Evolutionary conservation across 2,888 invertebrate species (phyloP), one percentile per base, ranked within the genome.

Genomic region (Polyommatus iphigenia): DNA sequence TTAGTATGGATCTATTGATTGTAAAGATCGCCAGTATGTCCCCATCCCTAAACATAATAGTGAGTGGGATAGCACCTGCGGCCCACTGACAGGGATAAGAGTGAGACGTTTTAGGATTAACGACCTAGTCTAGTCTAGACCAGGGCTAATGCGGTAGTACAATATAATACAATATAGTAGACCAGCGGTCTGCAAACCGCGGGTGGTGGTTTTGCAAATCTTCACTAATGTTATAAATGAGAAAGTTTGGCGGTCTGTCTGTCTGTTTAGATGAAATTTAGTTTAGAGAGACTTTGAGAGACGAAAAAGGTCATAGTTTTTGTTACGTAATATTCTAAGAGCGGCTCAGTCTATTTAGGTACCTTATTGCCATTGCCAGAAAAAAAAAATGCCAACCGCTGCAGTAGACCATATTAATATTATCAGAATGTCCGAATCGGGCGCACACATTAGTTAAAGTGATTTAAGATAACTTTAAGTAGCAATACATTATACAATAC

Each of bases 11-110:
- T 15, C 50, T 50, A 50, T 50, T 50, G 50, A 50, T 50, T 50
- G 15, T 50, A 15, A 50, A 50, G 0, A 50, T 13, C 13, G 54
- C 18, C 5, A 54, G 54, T 54, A 18, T 54, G 18, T 18, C 2
- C 5, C 1, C 59, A 20, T 20, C 59, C 71, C 6, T 32, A 71
- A 71, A 71, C 20, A 72, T 73, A 32, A 36, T 6, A 50, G 80
- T 77, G 78, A 50, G 79, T 76, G 76, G 79, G 80, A 78, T 71
- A 81, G 82, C 83, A 91, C 91, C 91, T 91, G 91, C 89, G 89
- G 80, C 87, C 86, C 82, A 83, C 83, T 87, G 88, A 87, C 87
- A 83, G 80, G 87, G 88, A 89, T 89, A 90, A 89, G 83, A 89
- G 88, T 84, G 85, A 83, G 72, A 73, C 81, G 79, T 85, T 86